Percentiles rank a stretch among this genome's conserved stretches.
These are phyloP conservation scores for Gryon sp. DNA, from an alignment of 1,140 invertebrate species.

Conservation along the genomic window DNA sequence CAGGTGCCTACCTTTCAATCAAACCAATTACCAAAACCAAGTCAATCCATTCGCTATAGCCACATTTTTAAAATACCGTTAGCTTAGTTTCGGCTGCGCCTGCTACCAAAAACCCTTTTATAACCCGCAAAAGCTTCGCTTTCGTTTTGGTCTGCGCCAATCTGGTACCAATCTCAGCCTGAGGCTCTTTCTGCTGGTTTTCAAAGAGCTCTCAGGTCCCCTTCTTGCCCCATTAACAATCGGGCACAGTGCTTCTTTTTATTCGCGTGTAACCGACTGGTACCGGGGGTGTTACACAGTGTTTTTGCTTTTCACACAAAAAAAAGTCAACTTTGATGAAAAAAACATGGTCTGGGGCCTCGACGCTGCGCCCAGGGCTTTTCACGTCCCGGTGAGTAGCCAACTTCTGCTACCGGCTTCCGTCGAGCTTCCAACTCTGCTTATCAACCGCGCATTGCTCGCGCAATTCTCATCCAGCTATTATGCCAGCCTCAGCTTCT, in stretches of 20 bases:
- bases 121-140: conserved; percentile 3
- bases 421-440: neutral
- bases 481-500: too few species aligned
- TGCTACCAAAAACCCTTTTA: conserved; percentile 10
- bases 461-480: too few species aligned
- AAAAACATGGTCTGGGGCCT: conserved; percentile 13
- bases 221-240: too few species aligned
- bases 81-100: conserved; percentile 21
- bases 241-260: too few species aligned
- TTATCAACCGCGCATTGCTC: neutral
- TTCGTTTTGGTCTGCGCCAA: too few species aligned
- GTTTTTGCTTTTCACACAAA: too few species aligned
- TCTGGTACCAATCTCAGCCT: too few species aligned
- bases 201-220: neutral
- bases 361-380: neutral
- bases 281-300: neutral
- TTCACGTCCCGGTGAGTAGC: conserved; percentile 13
- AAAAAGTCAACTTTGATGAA: too few species aligned
- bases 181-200: neutral
- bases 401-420: neutral
- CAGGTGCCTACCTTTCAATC: conserved; percentile 83
- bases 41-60: conserved; percentile 20
- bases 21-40: too few species aligned
- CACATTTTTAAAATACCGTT: conserved; percentile 1
- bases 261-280: too few species aligned